phyloP scores from a whole-genome alignment of 2,113 vertebrate species.

The Gobiocypris rarus region DNA sequence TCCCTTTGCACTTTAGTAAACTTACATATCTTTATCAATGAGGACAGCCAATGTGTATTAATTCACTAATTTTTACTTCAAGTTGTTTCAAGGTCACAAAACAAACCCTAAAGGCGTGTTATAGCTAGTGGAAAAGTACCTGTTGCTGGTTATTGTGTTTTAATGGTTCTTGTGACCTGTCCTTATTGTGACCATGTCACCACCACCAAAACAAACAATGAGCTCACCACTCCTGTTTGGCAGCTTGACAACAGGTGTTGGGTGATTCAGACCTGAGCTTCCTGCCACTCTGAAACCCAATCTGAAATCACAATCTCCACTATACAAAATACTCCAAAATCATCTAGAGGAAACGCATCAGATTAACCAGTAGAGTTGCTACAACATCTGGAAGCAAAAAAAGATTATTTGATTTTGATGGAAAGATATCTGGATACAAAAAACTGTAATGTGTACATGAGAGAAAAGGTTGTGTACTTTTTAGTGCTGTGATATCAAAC shows the following conservation, averaged over 20 bases:
- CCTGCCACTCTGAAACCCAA: slow-evolving; percentile 20
- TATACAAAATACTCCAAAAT: neutral
- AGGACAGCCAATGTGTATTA: neutral
- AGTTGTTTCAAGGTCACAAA: slow-evolving; percentile 36
- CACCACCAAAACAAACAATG: slow-evolving; percentile 60
- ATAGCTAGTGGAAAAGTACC: slow-evolving; percentile 46
- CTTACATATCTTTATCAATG: neutral
- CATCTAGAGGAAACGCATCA: neutral
- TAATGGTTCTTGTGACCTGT: slow-evolving; percentile 29
- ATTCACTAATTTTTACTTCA: neutral
- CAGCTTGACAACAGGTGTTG: slow-evolving; percentile 52
- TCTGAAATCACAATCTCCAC: neutral
- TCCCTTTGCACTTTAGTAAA: neutral
- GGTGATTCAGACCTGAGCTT: slow-evolving; percentile 36
- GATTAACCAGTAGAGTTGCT: neutral
- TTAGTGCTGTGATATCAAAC: slow-evolving; percentile 15
- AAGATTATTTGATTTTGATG: neutral
- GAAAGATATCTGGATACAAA: neutral
- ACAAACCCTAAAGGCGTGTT: slow-evolving; percentile 3
- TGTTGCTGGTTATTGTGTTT: slow-evolving; percentile 48
- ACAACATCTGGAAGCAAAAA: neutral
- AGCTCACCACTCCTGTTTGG: slow-evolving; percentile 40
- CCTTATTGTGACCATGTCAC: slow-evolving; percentile 29
- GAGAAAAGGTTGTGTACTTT: neutral
- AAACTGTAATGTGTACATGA: neutral